A percentile compares a stretch with the other conserved stretches of the same genome.
Conservation (phyloP, 2,797 vertebrate genomes). For the Aldrovandia affinis region DNA sequence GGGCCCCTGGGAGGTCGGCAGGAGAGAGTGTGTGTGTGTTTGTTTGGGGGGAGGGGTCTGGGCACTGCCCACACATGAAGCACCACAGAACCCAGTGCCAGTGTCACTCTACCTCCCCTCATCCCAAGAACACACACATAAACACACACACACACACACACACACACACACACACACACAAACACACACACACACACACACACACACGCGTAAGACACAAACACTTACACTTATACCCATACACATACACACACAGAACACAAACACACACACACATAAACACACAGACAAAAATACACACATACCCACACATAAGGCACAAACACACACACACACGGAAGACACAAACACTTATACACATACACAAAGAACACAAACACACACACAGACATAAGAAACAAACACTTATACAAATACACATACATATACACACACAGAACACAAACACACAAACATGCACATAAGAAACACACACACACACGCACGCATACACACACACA, state of each 20-base stretch:
- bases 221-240: neutral
- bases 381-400: neutral
- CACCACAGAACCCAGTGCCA: conserved; percentile 57
- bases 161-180: neutral
- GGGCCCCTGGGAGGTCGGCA: conserved; percentile 46
- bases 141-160: neutral
- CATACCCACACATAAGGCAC: neutral
- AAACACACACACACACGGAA: neutral
- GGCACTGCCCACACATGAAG: conserved; percentile 71
- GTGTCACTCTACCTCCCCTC: conserved; percentile 24
- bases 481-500: conserved; percentile 40
- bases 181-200: neutral
- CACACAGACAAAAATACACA: neutral
- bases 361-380: neutral
- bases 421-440: neutral
- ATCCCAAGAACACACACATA: neutral
- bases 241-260: neutral
- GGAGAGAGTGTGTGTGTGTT: conserved; percentile 57
- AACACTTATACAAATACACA: neutral
- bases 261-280: neutral
- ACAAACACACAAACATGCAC: conserved; percentile 19
- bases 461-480: conserved; percentile 15
- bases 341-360: neutral
- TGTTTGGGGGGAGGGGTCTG: conserved; percentile 60
- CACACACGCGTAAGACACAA: neutral